Conservation (phyloP, 2,888 invertebrate genomes). For the Harpalus rubripes region DNA sequence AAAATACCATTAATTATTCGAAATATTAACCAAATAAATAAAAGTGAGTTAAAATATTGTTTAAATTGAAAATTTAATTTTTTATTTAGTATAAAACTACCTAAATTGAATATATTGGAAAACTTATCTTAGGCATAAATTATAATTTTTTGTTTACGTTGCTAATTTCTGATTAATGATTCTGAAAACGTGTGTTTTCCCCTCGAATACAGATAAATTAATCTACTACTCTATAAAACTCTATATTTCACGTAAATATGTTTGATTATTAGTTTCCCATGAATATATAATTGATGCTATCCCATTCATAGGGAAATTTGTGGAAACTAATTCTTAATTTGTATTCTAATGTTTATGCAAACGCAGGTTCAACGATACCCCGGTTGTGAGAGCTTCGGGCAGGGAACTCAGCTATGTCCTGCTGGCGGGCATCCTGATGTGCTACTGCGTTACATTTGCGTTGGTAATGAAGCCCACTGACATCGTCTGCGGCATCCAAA, state of each 20-base stretch:
- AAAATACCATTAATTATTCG: too few relatives aligned
- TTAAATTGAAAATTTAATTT: too few relatives aligned
- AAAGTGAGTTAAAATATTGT: too few relatives aligned
- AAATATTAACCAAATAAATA: too few relatives aligned
- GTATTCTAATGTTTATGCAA: constrained; percentile 41
- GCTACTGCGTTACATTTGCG: constrained; percentile 95
- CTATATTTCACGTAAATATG: too few relatives aligned
- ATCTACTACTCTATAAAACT: too few relatives aligned
- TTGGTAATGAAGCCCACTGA: constrained; percentile 92
- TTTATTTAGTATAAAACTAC: too few relatives aligned
- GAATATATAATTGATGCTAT: constrained; percentile 12
- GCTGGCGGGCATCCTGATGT: constrained; percentile 92
- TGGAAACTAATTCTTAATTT: constrained; percentile 16
- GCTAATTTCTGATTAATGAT: too few relatives aligned
- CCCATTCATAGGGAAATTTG: neutral
- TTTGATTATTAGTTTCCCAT: neutral
- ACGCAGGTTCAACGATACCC: constrained; percentile 89
- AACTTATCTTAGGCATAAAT: too few relatives aligned
- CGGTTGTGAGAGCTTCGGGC: constrained; percentile 97
- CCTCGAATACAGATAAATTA: neutral
- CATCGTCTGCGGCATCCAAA: constrained; percentile 93
- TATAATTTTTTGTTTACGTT: too few relatives aligned
- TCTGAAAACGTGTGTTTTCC: neutral
- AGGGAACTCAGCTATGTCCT: constrained; percentile 94
- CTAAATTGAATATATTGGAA: too few relatives aligned